Base-by-base conservation (phyloP, 2,113 vertebrate species). In the Solenodon paradoxus region DNA sequence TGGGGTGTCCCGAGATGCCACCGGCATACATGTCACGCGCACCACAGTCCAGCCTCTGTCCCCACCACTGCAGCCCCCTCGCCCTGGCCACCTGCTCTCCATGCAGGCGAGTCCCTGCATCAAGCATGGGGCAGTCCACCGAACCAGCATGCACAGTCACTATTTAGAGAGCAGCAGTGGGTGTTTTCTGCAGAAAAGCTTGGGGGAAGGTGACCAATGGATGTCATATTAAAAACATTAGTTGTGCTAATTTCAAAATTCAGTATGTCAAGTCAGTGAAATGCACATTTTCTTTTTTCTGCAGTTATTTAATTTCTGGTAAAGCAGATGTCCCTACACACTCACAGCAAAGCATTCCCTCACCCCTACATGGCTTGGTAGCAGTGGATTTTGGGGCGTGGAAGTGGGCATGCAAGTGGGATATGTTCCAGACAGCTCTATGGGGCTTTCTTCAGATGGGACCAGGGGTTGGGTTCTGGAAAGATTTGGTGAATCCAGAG, bases 71-170 rank as follows among this genome's bases (percentile, higher is more conserved):
- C n/a, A n/a, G n/a, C n/a, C n/a, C n/a, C n/a, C n/a, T n/a, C n/a
- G n/a, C n/a, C n/a, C n/a, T n/a, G n/a, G n/a, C n/a, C n/a, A n/a
- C n/a, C n/a, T 38, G 66, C n/a, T 51, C 17, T 59, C 2, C 2
- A 5, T 32, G 17, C 42, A 5, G 1, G 5, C 5, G 20, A 12
- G 11, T 38, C 61, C 19, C n/a, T 71, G 17, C 47, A 17, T n/a
- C n/a, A n/a, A n/a, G n/a, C n/a, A n/a, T n/a, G n/a, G n/a, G n/a
- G n/a, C n/a, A n/a, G n/a, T n/a, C n/a, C n/a, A n/a, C n/a, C n/a
- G n/a, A n/a, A n/a, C n/a, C n/a, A 40, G 19, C 3, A 0, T 7
- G 17, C 49, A 38, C 22, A 0, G 11, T n/a, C 5, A 22, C 19
- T 72, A 35, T 3, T 55, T 38, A 19, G 19, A 40, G 66, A 26